A percentile compares a stretch with the other conserved stretches of the same genome.
These are phyloP conservation scores for Syrrhaptes paradoxus DNA, from an alignment of 2,113 vertebrate species.

Conservation along the genomic window DNA sequence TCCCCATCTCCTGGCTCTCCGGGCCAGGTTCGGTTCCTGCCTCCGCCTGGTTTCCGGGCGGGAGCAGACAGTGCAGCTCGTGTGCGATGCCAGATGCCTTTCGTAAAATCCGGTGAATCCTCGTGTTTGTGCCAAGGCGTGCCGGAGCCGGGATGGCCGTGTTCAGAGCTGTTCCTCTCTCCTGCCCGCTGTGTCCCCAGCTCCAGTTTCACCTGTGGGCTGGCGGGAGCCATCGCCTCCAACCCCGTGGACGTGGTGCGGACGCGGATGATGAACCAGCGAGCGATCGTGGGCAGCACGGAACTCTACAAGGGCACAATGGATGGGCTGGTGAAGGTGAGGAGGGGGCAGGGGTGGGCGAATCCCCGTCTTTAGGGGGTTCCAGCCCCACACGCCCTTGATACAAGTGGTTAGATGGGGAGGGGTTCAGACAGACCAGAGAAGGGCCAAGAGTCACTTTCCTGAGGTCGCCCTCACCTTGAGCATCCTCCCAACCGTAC, in stretches of 20 bases:
- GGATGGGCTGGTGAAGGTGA: conserved; percentile 90
- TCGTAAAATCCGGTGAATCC: accelerated
- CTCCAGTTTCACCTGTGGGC: conserved; percentile 90
- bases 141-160: accelerated
- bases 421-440: neutral
- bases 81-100: accelerated
- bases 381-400: neutral
- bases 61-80: neutral
- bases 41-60: neutral
- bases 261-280: conserved; percentile 96
- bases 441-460: neutral
- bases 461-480: neutral
- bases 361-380: neutral
- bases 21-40: neutral
- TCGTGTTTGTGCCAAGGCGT: neutral
- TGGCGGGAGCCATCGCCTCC: conserved; percentile 90
- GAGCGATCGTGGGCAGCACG: conserved; percentile 72
- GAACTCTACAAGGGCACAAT: conserved; percentile 88
- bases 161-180: neutral
- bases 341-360: neutral
- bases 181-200: conserved; percentile 53
- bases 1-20: neutral
- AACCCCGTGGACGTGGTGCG: conserved; percentile 93
- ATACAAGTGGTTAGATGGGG: accelerated
- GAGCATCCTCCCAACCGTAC: neutral